A percentile compares a stretch with the other conserved stretches of the same genome.
These are phyloP conservation scores for Leucophora obtusa DNA, from an alignment of 2,888 invertebrate species.

Conservation along the genomic window DNA sequence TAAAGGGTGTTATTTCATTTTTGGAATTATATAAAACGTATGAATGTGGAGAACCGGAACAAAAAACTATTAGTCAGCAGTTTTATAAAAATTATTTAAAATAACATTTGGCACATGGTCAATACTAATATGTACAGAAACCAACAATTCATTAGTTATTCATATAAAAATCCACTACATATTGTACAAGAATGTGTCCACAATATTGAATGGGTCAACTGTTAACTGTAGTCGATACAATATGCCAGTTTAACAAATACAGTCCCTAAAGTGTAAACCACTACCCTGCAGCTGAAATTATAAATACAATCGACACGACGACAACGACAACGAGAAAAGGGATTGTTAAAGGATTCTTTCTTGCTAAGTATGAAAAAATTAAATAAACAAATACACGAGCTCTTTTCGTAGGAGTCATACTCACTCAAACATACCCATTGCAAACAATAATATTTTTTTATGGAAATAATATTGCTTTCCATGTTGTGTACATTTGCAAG, in stretches of 20 bases:
- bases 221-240: not conserved
- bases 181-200: not conserved
- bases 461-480: constrained; percentile 1
- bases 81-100: constrained; percentile 47
- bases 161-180: constrained; percentile 22
- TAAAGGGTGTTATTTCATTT: constrained; percentile 40
- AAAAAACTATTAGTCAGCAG: constrained; percentile 59
- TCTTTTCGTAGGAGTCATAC: constrained; percentile 13
- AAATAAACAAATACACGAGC: constrained; percentile 59
- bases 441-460: constrained; percentile 44
- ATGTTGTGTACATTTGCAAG: constrained; percentile 24
- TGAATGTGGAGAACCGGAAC: constrained; percentile 39
- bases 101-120: constrained; percentile 69
- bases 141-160: constrained; percentile 49
- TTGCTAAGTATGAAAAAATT: constrained; percentile 21
- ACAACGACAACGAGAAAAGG: not conserved
- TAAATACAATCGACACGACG: not conserved
- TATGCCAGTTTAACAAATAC: not conserved
- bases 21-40: constrained; percentile 16
- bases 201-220: constrained; percentile 4
- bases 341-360: constrained; percentile 37
- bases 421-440: not conserved
- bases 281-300: constrained; percentile 20
- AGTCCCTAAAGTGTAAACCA: constrained; percentile 5
- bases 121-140: not conserved